phyloP scores from a whole-genome alignment of 2,888 invertebrate genomes.

The Lasioglossum lativentre region DNA sequence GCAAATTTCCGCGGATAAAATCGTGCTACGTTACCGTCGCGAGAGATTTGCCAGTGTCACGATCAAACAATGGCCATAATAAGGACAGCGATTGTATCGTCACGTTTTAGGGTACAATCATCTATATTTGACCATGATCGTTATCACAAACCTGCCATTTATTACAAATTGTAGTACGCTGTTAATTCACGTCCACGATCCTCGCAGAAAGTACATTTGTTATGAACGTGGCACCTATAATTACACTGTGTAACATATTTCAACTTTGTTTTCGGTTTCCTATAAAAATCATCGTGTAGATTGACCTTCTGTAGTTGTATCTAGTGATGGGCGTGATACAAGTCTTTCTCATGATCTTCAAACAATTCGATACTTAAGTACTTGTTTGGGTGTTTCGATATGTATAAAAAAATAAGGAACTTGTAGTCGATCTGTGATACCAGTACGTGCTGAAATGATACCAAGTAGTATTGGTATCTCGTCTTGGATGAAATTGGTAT shows the following conservation, averaged over 20 bases:
- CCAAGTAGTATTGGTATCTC: too few species aligned
- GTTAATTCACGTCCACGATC: neutral
- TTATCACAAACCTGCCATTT: neutral
- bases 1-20: slow-evolving; percentile 43
- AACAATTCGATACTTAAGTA: too few species aligned
- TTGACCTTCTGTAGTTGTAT: neutral
- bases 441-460: too few species aligned
- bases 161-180: neutral
- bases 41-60: slow-evolving; percentile 43
- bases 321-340: too few species aligned
- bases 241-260: too few species aligned
- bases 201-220: neutral
- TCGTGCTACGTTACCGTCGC: slow-evolving; percentile 33
- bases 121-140: neutral
- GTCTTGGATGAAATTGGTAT: too few species aligned
- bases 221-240: too few species aligned
- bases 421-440: too few species aligned
- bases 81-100: slow-evolving; percentile 10
- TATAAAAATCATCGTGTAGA: neutral
- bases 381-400: too few species aligned
- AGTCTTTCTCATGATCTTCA: too few species aligned
- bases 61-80: slow-evolving; percentile 40
- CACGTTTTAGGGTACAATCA: slow-evolving; percentile 12
- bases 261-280: neutral
- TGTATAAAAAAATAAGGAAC: too few species aligned